Evolutionary conservation across 1,140 invertebrate species (phyloP).

Genomic region (Ceratoteleas bidentatus): DNA sequence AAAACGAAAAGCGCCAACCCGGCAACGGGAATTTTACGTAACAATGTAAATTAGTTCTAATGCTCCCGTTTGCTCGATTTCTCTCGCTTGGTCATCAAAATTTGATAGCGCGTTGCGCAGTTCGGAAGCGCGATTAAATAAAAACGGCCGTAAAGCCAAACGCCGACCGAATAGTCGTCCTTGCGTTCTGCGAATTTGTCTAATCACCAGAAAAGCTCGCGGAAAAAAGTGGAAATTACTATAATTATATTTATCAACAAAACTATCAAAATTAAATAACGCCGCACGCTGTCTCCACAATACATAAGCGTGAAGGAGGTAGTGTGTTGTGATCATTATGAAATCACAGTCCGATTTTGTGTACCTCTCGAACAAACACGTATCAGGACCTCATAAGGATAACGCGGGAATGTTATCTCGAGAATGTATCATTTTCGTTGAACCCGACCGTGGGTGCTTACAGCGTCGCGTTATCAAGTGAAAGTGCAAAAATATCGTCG

Average conservation of each 20-base stretch:
- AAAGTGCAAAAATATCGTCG: slow-evolving; percentile 51
- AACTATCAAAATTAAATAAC: slow-evolving; percentile 59
- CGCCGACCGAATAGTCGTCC: too few species aligned
- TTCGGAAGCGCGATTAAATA: too few species aligned
- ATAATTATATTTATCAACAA: slow-evolving; percentile 52
- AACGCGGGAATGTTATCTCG: slow-evolving; percentile 24
- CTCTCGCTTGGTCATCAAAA: slow-evolving; percentile 19
- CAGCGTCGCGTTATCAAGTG: slow-evolving; percentile 40
- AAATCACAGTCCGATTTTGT: slow-evolving; percentile 60
- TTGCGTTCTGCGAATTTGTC: too few species aligned
- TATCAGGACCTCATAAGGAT: slow-evolving; percentile 52
- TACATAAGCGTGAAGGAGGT: slow-evolving; percentile 42
- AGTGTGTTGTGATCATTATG: slow-evolving; percentile 32
- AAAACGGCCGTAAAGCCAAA: too few species aligned
- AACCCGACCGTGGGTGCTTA: slow-evolving; percentile 16
- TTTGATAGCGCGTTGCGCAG: background rate
- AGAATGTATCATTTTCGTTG: slow-evolving; percentile 36
- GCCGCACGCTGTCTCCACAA: slow-evolving; percentile 25
- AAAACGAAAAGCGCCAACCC: too few species aligned
- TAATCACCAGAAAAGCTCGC: slow-evolving; percentile 8
- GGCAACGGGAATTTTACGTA: background rate
- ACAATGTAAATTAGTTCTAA: slow-evolving; percentile 7
- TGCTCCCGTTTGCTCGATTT: too few species aligned
- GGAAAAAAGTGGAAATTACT: slow-evolving; percentile 34
- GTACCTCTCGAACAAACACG: slow-evolving; percentile 55